Conservation (phyloP, 2,888 invertebrate genomes). For the Conus canariensis region DNA sequence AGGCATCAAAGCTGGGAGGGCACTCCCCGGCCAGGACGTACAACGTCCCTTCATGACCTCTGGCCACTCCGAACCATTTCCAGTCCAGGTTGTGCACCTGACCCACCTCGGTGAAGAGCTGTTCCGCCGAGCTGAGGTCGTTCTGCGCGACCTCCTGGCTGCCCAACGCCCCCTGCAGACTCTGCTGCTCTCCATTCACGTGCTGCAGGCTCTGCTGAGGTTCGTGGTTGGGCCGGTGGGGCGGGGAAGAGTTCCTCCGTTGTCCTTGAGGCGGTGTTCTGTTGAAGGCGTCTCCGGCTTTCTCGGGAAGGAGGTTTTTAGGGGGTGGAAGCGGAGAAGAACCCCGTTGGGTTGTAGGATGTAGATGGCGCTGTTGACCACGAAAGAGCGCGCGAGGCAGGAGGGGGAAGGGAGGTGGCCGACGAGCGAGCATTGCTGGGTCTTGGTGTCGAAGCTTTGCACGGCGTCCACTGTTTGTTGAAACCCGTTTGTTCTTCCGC, state of each 20-base stretch:
- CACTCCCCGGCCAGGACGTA: constrained; percentile 37
- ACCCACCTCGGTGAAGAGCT: not conserved
- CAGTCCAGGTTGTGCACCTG: constrained; percentile 5
- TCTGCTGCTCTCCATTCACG: not conserved
- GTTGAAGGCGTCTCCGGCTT: not conserved
- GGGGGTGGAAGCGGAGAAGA: constrained; percentile 21
- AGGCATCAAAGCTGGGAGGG: not conserved
- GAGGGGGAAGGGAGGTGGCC: constrained; percentile 28
- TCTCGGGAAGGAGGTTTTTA: not conserved
- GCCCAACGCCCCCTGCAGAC: not conserved
- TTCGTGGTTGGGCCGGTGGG: no score
- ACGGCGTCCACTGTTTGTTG: constrained; percentile 18
- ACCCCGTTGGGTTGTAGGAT: constrained; percentile 30
- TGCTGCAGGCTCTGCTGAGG: not conserved
- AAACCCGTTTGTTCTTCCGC: constrained; percentile 35
- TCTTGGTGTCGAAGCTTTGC: constrained; percentile 36
- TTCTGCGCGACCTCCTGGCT: not conserved
- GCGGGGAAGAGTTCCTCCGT: no score
- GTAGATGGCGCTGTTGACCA: not conserved
- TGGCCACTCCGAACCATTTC: constrained; percentile 40
- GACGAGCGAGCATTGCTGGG: constrained; percentile 15
- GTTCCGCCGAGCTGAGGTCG: not conserved
- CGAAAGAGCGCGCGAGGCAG: constrained; percentile 35
- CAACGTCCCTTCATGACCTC: constrained; percentile 29
- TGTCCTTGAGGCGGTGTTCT: not conserved